Evolutionary conservation across 2,888 invertebrate genomes (phyloP), one percentile per base, ranked within the genome.

Genomic region (Zaprionus obscuricornis): DNA sequence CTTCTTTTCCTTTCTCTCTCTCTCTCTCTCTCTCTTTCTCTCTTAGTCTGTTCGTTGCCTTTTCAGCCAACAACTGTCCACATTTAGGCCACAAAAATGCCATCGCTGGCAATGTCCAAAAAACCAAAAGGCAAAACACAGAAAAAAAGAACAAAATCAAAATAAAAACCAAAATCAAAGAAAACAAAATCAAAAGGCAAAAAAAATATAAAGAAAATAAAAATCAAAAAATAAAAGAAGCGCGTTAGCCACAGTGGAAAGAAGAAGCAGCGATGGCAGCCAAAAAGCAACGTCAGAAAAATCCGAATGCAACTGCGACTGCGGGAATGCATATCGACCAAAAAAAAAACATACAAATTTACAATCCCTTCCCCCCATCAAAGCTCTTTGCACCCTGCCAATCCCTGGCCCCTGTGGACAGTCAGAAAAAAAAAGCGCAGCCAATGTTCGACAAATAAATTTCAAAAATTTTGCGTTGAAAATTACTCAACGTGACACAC

Each of bases 1-100:
- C 6, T 18, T 3, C 3, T 13, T 22, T 22, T 10, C 17, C 16
- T 10, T 36, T 2, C 13, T 24, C 18, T 14, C 14, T 10, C 8
- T 3, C 33, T 13, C 13, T 5, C n/a, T 16, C n/a, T 6, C 1
- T 11, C 1, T 26, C 20, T 16, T 18, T 1, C 1, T 3, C 3
- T 10, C 26, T 16, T 1, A 14, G 22, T 11, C 1, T 18, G 1
- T 11, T 14, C 13, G n/a, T 11, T 39, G 50, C 14, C 42, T 46
- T 24, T 27, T 47, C 52, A 72, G 67, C 63, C 60, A 57, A n/a
- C n/a, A 36, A 34, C 24, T 8, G 50, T 36, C 34, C 65, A 74
- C 75, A 79, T 79, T 77, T 82, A 82, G 84, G 85, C 84, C 85
- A 85, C 82, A 82, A 82, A 84, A 85, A 83, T 78, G 81, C 71